phyloP scores from a whole-genome alignment of 2,888 invertebrate genomes.

The Cactoblastis cactorum region DNA sequence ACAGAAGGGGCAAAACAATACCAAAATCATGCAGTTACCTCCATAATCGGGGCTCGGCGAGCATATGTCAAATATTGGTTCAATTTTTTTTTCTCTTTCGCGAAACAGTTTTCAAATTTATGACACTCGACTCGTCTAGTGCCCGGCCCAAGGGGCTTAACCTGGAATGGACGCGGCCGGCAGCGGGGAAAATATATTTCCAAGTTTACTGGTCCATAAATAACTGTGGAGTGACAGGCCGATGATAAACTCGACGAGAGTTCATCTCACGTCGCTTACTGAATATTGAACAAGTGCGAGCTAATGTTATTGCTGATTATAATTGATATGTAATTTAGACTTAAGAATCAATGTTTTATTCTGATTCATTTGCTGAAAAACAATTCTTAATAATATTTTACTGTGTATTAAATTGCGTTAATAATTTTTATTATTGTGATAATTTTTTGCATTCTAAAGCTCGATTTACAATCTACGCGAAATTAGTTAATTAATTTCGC shows the following conservation, averaged over 20 bases:
- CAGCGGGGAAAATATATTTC: conserved; percentile 76
- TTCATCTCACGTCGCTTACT: conserved; percentile 70
- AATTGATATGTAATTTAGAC: too few relatives aligned
- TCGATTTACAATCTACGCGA: too few relatives aligned
- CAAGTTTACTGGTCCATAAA: conserved; percentile 78
- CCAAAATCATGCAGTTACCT: conserved; percentile 15
- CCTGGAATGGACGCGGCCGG: conserved; percentile 75
- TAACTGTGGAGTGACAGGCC: conserved; percentile 75
- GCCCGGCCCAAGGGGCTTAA: conserved; percentile 74
- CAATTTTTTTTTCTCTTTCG: conserved; percentile 69
- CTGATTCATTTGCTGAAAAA: too few relatives aligned
- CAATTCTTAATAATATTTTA: too few relatives aligned
- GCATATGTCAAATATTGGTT: conserved; percentile 65
- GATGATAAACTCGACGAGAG: conserved; percentile 74
- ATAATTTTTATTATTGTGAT: too few relatives aligned
- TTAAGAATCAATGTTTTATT: neutral
- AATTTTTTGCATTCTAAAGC: too few relatives aligned
- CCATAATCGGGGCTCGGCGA: conserved; percentile 49
- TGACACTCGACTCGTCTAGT: conserved; percentile 76
- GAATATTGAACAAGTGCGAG: conserved; percentile 62
- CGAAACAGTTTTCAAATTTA: conserved; percentile 77
- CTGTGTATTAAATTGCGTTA: too few relatives aligned
- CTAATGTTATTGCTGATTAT: conserved; percentile 43
- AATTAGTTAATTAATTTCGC: too few relatives aligned
- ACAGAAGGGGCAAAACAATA: neutral